These are phyloP conservation scores for Pipistrellus kuhlii DNA, from an alignment of 2,797 vertebrate species.

Conservation along the genomic window DNA sequence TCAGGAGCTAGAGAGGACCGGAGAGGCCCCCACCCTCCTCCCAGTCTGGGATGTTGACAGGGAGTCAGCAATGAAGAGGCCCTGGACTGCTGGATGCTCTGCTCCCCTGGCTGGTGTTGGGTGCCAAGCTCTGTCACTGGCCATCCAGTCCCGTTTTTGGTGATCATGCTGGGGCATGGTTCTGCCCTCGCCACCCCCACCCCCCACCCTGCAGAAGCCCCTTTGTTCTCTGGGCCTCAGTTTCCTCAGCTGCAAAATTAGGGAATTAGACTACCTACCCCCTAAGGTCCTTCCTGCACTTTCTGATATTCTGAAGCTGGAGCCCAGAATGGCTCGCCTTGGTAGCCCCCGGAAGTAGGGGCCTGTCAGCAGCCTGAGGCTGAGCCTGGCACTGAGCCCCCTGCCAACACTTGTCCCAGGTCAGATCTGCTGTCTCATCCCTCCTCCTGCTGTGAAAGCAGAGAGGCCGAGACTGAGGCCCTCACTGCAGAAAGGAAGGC, in stretches of 20 bases:
- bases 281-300: constrained; percentile 22
- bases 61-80: neutral
- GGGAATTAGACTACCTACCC: neutral
- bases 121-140: neutral
- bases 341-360: neutral
- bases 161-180: neutral
- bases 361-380: neutral
- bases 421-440: constrained; percentile 39
- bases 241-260: constrained; percentile 36
- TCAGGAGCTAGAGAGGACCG: neutral
- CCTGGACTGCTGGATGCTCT: neutral
- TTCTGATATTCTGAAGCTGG: constrained; percentile 54
- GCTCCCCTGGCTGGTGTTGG: neutral
- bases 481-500: neutral
- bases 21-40: neutral
- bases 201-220: neutral
- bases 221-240: neutral
- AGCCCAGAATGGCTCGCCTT: neutral
- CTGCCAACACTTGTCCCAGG: constrained; percentile 38
- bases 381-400: neutral
- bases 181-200: too few relatives aligned
- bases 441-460: neutral
- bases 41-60: neutral
- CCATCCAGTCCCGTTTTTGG: neutral
- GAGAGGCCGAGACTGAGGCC: neutral